Base-by-base conservation (phyloP, 2,113 vertebrate species). In the Vulpes vulpes region DNA sequence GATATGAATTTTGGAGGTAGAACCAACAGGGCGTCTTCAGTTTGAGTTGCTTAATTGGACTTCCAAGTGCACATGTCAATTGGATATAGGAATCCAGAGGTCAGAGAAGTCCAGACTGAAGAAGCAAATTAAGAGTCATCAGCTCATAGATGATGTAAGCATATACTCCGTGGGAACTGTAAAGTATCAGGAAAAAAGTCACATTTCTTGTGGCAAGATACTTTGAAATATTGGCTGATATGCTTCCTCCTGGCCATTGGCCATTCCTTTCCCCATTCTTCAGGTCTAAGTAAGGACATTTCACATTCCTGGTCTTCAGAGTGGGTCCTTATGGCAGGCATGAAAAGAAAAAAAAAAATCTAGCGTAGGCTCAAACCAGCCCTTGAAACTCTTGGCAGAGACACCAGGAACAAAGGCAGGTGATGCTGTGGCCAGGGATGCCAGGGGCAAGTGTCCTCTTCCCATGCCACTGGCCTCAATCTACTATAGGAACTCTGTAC, bases 241-340 rank as follows among this genome's bases (percentile, higher is more conserved):
- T 23, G 23, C 53, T 9, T 49, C 12, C 11, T 25, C 19, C 32
- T 32, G n/a, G 32, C 3, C 17, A 38, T 38, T 32, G n/a, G 32
- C 3, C 17, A 38, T 38, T n/a, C 3, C 25, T 57, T 74, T 76
- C 23, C 38, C 11, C 3, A 30, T 16, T 76, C 35, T 88, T 57
- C 20, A 32, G 43, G 17, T 8, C 3, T 11, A 55, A 14, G 38
- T 78, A 71, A 55, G 71, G 23, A 32, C 35, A 22, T n/a, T 51
- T 9, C 51, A 57, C 1, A 14, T 15, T 4, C 5, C 38, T 49
- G 43, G 35, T 5, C 82, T 94, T 64, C 23, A 16, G n/a, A 82
- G 32, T 22, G 4, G 0, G 8, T 65, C 71, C 51, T 85, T 12
- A 43, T 0, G 0, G 6, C 32, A 60, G 51, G 17, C 67, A 76